Conservation (phyloP, 2,888 invertebrate species). For the Galerucella calmariensis region DNA sequence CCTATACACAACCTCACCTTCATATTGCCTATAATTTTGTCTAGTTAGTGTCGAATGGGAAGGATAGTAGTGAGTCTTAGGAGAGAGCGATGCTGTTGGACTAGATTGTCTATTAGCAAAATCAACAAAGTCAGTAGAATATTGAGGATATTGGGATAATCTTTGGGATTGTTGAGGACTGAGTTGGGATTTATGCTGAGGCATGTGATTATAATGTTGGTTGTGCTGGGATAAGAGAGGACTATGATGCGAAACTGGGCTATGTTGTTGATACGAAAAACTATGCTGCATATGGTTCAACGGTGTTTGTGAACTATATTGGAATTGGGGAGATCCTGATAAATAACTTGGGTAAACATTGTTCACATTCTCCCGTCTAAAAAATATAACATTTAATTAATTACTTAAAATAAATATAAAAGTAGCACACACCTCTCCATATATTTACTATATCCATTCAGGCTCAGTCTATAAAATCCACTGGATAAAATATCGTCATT, state of each 20-base stretch:
- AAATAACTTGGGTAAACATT: conserved; percentile 35
- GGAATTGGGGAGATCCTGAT: conserved; percentile 32
- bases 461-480: conserved; percentile 58
- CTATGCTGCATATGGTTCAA: conserved; percentile 21
- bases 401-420: neutral
- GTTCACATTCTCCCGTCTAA: conserved; percentile 47
- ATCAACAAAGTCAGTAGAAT: conserved; percentile 32
- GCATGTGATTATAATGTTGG: conserved; percentile 29
- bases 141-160: conserved; percentile 37
- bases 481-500: conserved; percentile 58
- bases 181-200: conserved; percentile 33
- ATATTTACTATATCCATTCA: conserved; percentile 60
- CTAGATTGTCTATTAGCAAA: conserved; percentile 52
- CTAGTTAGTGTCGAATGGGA: conserved; percentile 48
- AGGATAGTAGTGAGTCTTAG: conserved; percentile 52
- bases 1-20: conserved; percentile 39
- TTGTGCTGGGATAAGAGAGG: conserved; percentile 44
- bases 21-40: conserved; percentile 42
- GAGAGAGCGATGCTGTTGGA: conserved; percentile 49
- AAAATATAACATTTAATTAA: neutral
- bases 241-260: conserved; percentile 25
- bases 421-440: conserved; percentile 57
- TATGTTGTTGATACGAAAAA: conserved; percentile 5
- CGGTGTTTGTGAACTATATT: conserved; percentile 39
- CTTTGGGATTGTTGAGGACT: conserved; percentile 37